Conservation (phyloP, 2,888 invertebrate species). For the Parascotia fuliginaria region DNA sequence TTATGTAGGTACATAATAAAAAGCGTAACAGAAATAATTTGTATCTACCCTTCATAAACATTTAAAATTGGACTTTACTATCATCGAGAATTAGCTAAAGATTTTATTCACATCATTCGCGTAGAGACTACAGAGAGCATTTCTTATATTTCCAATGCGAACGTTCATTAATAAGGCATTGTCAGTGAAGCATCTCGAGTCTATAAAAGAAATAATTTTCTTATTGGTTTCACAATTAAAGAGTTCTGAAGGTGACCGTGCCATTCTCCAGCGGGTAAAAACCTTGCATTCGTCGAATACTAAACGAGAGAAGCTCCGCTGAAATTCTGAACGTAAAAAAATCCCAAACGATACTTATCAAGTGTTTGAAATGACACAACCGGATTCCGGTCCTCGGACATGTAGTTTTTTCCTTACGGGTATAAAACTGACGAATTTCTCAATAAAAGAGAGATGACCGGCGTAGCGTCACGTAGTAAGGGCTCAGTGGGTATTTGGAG, state of each 20-base stretch:
- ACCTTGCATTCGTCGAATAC: slow-evolving; percentile 76
- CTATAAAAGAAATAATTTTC: slow-evolving; percentile 68
- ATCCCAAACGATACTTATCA: slow-evolving; percentile 80
- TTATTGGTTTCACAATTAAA: slow-evolving; percentile 81
- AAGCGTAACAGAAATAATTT: too few species aligned
- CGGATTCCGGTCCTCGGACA: slow-evolving; percentile 76
- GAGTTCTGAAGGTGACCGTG: slow-evolving; percentile 81
- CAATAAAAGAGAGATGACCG: slow-evolving; percentile 84
- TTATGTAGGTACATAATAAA: too few species aligned
- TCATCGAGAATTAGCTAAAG: slow-evolving; percentile 18
- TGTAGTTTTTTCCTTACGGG: slow-evolving; percentile 70
- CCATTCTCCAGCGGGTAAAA: slow-evolving; percentile 72
- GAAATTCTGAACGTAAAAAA: slow-evolving; percentile 79
- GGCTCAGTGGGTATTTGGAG: slow-evolving; percentile 80
- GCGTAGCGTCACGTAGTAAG: slow-evolving; percentile 80
- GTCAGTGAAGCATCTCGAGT: slow-evolving; percentile 55
- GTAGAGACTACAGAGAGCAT: slow-evolving; percentile 16
- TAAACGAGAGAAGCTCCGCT: slow-evolving; percentile 75
- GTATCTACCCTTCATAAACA: not conserved
- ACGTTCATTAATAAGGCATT: slow-evolving; percentile 63
- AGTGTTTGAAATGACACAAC: slow-evolving; percentile 86
- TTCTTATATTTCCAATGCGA: slow-evolving; percentile 53
- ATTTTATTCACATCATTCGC: slow-evolving; percentile 25
- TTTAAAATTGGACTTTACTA: not conserved
- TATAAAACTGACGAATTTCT: slow-evolving; percentile 86